These are phyloP conservation scores for Buphagus erythrorhynchus DNA, from an alignment of 2,797 vertebrate genomes.

Conservation along the genomic window DNA sequence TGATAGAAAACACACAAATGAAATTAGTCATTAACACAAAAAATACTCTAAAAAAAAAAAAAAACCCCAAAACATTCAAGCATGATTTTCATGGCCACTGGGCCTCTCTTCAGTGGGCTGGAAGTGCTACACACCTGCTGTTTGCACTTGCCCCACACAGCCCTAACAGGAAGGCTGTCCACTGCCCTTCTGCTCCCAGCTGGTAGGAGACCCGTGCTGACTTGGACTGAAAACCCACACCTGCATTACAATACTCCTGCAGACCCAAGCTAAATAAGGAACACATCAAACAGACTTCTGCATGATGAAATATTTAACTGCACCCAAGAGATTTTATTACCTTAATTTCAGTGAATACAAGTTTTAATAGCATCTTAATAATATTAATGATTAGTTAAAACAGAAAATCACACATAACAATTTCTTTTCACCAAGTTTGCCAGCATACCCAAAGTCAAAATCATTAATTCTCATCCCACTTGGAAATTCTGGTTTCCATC, in stretches of 20 bases:
- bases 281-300: not conserved
- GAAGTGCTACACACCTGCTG: not conserved
- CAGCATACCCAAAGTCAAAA: not conserved
- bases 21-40: not conserved
- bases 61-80: not conserved
- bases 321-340: not conserved
- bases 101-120: not conserved
- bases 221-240: not conserved
- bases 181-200: not conserved
- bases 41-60: not conserved
- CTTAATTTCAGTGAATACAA: not conserved
- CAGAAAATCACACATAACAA: not conserved
- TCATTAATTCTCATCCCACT: not conserved
- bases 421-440: not conserved
- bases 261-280: not conserved
- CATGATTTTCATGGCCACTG: not conserved
- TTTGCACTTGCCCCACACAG: not conserved
- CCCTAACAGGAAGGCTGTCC: not conserved
- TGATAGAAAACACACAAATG: slow-evolving; percentile 32
- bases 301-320: not conserved
- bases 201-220: not conserved
- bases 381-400: not conserved
- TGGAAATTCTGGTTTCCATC: not conserved
- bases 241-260: not conserved
- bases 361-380: not conserved